Evolutionary conservation across 2,888 invertebrate species (phyloP), one percentile per base, ranked within the genome.

Genomic region (Caenorhabditis drosophilae): DNA sequence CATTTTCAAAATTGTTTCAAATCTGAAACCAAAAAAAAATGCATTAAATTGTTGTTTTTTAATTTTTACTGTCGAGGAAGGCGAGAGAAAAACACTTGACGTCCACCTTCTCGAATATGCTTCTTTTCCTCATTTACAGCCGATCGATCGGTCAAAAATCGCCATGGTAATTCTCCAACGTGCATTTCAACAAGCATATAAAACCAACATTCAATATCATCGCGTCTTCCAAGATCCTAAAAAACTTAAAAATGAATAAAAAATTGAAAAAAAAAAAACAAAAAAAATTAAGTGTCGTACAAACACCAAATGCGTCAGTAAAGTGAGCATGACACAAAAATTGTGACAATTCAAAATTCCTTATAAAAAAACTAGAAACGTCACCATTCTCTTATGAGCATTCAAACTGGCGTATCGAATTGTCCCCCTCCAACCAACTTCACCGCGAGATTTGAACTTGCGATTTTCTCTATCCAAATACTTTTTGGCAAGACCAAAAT

Each of bases 361-460:
- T n/a, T n/a, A n/a, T n/a, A n/a, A n/a, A n/a, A n/a, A n/a, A n/a
- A n/a, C n/a, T n/a, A n/a, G n/a, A n/a, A n/a, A n/a, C n/a, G n/a
- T n/a, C n/a, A 47, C 47, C 55, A 51, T 25, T n/a, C 62, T 34
- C n/a, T 61, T 57, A 46, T 76, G 76, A 9, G 76, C 76, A 23
- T 67, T 62, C 27, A 76, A 64, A 22, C 71, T 71, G 4, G 75
- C 76, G 56, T 76, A 76, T 12, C 76, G 67, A 15, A 75, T 69
- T 9, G 76, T 76, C 15, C 76, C 76, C 16, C 76, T 50, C 76
- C 76, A 76, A 9, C 76, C 76, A 36, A 72, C 72, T 40, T 73
- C 75, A 18, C 67, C 67, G n/a, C 76, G 69, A 9, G 69, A 53
- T 41, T 58, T 54, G 18, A 58, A 12, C 26, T 64, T 64, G 7